Evolutionary conservation across 2,888 invertebrate species (phyloP).

Genomic region (Cabera pusaria): DNA sequence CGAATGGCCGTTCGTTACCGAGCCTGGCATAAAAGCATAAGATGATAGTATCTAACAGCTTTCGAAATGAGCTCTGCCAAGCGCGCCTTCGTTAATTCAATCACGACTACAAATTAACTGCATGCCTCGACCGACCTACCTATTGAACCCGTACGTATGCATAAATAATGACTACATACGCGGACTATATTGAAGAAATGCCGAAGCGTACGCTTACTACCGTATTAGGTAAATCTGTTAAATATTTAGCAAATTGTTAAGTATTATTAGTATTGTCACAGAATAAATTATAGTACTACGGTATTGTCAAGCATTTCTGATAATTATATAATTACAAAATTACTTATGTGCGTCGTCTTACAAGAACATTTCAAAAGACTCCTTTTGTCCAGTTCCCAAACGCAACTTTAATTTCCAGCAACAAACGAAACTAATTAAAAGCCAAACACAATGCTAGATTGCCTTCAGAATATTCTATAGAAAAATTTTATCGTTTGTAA

Average conservation of each 20-base stretch:
- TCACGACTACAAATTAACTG: conserved; percentile 68
- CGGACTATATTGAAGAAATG: conserved; percentile 1
- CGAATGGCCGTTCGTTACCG: conserved; percentile 37
- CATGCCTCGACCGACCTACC: conserved; percentile 42
- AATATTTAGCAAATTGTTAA: no score
- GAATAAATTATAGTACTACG: no score
- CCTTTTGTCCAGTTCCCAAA: neutral
- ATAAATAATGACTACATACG: conserved; percentile 16
- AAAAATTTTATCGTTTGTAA: conserved; percentile 20
- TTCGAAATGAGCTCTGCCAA: conserved; percentile 54
- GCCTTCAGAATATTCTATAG: conserved; percentile 7
- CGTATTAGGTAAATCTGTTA: no score
- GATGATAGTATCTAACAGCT: conserved; percentile 55
- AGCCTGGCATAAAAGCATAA: conserved; percentile 41
- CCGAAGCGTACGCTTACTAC: no score
- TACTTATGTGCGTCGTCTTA: neutral
- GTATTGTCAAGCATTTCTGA: no score
- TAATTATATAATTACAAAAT: neutral
- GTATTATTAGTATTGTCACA: no score
- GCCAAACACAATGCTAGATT: conserved; percentile 5
- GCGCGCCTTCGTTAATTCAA: conserved; percentile 65
- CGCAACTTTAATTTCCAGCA: conserved; percentile 5
- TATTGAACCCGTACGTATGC: conserved; percentile 39
- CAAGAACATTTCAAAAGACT: neutral
- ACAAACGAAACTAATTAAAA: conserved; percentile 3